phyloP scores from a whole-genome alignment of 2,888 invertebrate species.

The Phyllotreta cruciferae region DNA sequence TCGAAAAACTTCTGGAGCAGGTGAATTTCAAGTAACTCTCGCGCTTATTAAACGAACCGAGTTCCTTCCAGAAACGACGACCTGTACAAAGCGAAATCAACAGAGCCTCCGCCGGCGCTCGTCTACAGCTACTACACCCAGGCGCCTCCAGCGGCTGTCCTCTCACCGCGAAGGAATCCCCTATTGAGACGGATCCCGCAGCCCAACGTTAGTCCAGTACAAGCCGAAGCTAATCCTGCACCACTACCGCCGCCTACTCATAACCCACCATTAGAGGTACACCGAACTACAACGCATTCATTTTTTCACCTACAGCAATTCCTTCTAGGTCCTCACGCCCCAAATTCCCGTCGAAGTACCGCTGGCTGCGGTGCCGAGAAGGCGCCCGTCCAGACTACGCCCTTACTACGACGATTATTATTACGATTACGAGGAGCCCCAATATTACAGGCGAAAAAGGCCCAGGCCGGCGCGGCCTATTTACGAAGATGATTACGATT shows the following conservation, averaged over 20 bases:
- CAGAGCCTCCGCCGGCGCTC: constrained; percentile 68
- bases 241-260: background rate
- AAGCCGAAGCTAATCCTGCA: background rate
- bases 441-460: constrained; percentile 61
- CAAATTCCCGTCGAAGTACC: constrained; percentile 10
- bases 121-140: constrained; percentile 54
- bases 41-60: background rate
- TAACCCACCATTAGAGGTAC: constrained; percentile 2
- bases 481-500: constrained; percentile 59
- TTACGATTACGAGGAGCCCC: constrained; percentile 67
- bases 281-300: background rate
- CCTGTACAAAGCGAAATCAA: constrained; percentile 75
- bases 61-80: constrained; percentile 78
- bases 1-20: constrained; percentile 84
- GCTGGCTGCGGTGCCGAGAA: background rate
- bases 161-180: constrained; percentile 17
- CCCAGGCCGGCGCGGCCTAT: constrained; percentile 64
- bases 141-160: constrained; percentile 40
- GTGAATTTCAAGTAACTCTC: constrained; percentile 57
- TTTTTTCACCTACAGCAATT: background rate
- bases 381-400: constrained; percentile 58
- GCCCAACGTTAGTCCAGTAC: constrained; percentile 4
- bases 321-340: constrained; percentile 32
- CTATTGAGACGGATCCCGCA: constrained; percentile 18
- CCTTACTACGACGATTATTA: constrained; percentile 77